These are phyloP conservation scores for Uromys caudimaculatus DNA, from an alignment of 2,797 vertebrate genomes.

Conservation along the genomic window DNA sequence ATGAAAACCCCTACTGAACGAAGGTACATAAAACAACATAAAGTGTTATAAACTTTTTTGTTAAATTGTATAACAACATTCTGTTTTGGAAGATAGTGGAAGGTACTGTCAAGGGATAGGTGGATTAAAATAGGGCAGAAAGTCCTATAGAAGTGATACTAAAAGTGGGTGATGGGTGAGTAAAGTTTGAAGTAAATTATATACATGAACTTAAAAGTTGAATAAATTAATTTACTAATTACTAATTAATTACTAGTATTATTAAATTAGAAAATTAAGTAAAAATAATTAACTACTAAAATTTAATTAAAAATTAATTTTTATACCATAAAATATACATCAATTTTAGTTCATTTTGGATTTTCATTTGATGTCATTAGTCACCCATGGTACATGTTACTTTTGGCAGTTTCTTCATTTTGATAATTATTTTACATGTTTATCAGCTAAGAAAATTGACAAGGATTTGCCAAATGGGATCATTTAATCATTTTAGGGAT, in stretches of 20 bases:
- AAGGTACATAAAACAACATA: neutral
- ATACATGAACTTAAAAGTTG: neutral
- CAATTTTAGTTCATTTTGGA: constrained; percentile 11
- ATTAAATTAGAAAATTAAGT: neutral
- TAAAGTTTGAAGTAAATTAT: neutral
- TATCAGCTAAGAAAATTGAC: neutral
- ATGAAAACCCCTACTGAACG: neutral
- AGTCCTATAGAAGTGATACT: constrained; percentile 11
- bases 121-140: neutral
- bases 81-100: constrained; percentile 27
- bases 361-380: neutral
- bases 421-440: neutral
- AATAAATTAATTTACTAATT: constrained; percentile 3
- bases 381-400: neutral
- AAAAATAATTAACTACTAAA: neutral
- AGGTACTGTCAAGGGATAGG: neutral
- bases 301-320: neutral
- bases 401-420: neutral
- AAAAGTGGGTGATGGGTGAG: neutral
- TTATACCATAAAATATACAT: neutral
- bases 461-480: constrained; percentile 17
- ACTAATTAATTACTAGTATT: neutral
- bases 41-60: neutral
- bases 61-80: constrained; percentile 50
- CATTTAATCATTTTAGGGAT: too few species aligned